Conservation (phyloP, 1,140 invertebrate species). For the Harpegnathos saltator region DNA sequence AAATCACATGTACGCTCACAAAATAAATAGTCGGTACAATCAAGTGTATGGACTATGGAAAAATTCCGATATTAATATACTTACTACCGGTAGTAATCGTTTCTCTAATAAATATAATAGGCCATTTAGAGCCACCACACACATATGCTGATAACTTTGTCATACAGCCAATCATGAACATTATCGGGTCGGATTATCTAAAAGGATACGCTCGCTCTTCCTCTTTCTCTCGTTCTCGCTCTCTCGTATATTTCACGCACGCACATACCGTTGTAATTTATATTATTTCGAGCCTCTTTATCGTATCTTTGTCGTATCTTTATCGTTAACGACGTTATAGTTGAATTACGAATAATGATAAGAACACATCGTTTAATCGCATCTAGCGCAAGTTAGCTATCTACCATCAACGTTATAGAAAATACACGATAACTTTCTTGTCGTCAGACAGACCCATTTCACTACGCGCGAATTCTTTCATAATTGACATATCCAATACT, state of each 20-base stretch:
- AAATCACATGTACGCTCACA: conserved; percentile 53
- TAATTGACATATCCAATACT: conserved; percentile 79
- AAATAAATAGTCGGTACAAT: conserved; percentile 59
- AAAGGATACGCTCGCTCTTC: conserved; percentile 44
- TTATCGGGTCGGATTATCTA: conserved; percentile 35
- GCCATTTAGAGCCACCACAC: conserved; percentile 68
- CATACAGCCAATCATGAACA: conserved; percentile 45
- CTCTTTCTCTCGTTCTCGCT: not conserved
- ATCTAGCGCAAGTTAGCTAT: conserved; percentile 70
- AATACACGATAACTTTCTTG: conserved; percentile 75
- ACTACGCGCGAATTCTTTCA: conserved; percentile 63
- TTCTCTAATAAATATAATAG: conserved; percentile 67
- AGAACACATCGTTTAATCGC: conserved; percentile 75
- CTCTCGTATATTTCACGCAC: not conserved
- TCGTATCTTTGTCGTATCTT: not conserved
- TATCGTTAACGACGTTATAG: conserved; percentile 63
- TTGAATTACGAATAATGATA: conserved; percentile 75
- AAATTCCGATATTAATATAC: conserved; percentile 52
- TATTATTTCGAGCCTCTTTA: conserved; percentile 48
- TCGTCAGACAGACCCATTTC: conserved; percentile 64
- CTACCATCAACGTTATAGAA: conserved; percentile 75
- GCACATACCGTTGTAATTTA: conserved; percentile 13
- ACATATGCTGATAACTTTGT: conserved; percentile 59
- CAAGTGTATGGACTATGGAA: conserved; percentile 55
- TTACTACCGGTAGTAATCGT: conserved; percentile 46